Evolutionary conservation across 2,797 vertebrate species (phyloP), one percentile per base, ranked within the genome.

Genomic region (Schizothorax lantsangensis): DNA sequence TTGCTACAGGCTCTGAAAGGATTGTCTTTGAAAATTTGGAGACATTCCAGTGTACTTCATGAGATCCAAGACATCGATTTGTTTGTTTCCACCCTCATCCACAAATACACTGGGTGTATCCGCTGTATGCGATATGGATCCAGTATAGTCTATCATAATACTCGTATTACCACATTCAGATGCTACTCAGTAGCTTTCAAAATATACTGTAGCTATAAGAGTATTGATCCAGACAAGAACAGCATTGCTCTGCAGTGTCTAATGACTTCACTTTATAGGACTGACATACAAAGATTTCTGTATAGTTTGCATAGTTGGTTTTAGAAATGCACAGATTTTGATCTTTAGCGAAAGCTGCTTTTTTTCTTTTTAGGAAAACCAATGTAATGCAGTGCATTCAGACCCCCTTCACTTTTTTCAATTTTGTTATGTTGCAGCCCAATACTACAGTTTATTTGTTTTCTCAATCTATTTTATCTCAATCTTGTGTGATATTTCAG

Each of bases 281-380:
- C 94, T 95, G 93, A 95, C 95, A 96, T 95, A 96, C 91, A 96
- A 97, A 96, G 95, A 95, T 91, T 95, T 95, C 94, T 95, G 91
- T 95, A 96, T 95, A 95, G 95, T 93, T 95, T 96, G 96, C 95
- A 96, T 96, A 96, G 95, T 96, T 95, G 1, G 1, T 30, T 66
- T 79, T 40, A 45, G 23, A 33, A 54, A 72, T 8, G 49, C 8
- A 23, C 49, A 6, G 2, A 14, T 49, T 68, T 30, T 23, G 23
- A 80, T 8, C 15, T 66, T 49, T 14, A 45, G 23, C 3, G n/a
- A 45, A 74, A 49, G n/a, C 23, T 43, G 2, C 40, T 43, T 43
- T 43, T 43, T 43, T 43, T 38, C 40, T 43, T 43, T 43, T 43
- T 43, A 43, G 57, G 23, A 62, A 62, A 26, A 62, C 26, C 23